Conservation (phyloP, 92 coral and sea anemone genomes). For the Parazoanthus atlanticus region DNA sequence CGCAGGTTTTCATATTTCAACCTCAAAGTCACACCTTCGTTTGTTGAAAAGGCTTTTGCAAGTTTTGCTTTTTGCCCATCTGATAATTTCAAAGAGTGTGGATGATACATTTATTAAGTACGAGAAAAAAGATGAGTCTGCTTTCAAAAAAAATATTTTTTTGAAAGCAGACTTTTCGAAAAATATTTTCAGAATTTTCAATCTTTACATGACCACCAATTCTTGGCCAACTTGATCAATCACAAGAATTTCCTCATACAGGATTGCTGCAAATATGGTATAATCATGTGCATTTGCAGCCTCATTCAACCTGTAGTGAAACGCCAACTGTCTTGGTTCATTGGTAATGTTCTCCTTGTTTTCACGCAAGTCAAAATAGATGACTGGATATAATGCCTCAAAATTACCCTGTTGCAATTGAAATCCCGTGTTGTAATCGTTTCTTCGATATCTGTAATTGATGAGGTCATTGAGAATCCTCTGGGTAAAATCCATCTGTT, state of each 20-base stretch:
- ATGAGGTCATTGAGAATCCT: conserved; percentile 11
- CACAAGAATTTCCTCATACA: background rate
- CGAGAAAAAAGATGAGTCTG: background rate
- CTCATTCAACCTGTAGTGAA: background rate
- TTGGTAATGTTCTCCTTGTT: background rate
- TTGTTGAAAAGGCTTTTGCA: background rate
- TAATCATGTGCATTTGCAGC: background rate
- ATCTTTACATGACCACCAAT: background rate
- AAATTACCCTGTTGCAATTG: background rate
- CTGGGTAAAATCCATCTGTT: background rate
- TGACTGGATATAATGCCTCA: background rate
- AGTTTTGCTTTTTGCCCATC: background rate
- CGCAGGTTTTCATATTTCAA: background rate
- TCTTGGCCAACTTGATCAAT: background rate
- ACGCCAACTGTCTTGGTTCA: background rate
- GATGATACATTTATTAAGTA: background rate
- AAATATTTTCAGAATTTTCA: too few relatives aligned
- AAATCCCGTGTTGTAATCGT: conserved; percentile 23
- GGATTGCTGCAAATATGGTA: background rate
- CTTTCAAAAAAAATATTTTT: background rate
- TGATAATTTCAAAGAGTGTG: background rate
- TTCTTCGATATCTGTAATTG: background rate
- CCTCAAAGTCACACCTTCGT: background rate
- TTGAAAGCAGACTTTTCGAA: too few relatives aligned
- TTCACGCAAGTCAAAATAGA: conserved; percentile 20